Percentiles rank a stretch among this genome's conserved stretches.
These are phyloP conservation scores for Chaetodon trifascialis DNA, from an alignment of 2,113 vertebrate species.

Conservation along the genomic window DNA sequence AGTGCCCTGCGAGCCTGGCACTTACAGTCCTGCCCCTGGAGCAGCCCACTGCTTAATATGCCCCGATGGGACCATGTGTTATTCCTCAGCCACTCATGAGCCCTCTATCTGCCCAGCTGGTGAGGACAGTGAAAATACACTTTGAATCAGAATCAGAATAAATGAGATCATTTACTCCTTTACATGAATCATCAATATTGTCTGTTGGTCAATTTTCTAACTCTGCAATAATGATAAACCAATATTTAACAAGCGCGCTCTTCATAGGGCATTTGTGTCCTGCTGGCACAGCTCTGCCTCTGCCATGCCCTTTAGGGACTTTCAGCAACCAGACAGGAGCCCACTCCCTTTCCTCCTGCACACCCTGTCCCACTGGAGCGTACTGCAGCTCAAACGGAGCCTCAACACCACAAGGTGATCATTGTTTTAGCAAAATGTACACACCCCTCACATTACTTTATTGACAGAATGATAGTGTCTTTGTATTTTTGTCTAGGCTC, in stretches of 20 bases:
- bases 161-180: neutral
- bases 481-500: slow-evolving; percentile 77
- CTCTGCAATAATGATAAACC: neutral
- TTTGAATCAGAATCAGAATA: neutral
- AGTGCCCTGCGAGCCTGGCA: slow-evolving; percentile 90
- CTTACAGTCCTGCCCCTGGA: slow-evolving; percentile 86
- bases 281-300: slow-evolving; percentile 72
- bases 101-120: slow-evolving; percentile 88
- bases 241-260: slow-evolving; percentile 4
- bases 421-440: neutral
- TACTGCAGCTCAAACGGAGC: slow-evolving; percentile 88
- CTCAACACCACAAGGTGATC: slow-evolving; percentile 86
- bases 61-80: slow-evolving; percentile 86
- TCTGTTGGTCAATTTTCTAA: neutral
- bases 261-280: slow-evolving; percentile 89
- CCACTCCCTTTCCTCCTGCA: slow-evolving; percentile 81
- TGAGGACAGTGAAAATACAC: slow-evolving; percentile 56
- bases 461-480: neutral
- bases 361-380: slow-evolving; percentile 86
- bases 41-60: slow-evolving; percentile 86
- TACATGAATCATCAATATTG: neutral
- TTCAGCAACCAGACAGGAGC: slow-evolving; percentile 83
- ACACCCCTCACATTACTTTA: neutral
- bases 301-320: slow-evolving; percentile 88
- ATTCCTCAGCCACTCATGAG: slow-evolving; percentile 79